Base-by-base conservation (phyloP, 1,140 invertebrate species). In the Trichonephila clavata region DNA sequence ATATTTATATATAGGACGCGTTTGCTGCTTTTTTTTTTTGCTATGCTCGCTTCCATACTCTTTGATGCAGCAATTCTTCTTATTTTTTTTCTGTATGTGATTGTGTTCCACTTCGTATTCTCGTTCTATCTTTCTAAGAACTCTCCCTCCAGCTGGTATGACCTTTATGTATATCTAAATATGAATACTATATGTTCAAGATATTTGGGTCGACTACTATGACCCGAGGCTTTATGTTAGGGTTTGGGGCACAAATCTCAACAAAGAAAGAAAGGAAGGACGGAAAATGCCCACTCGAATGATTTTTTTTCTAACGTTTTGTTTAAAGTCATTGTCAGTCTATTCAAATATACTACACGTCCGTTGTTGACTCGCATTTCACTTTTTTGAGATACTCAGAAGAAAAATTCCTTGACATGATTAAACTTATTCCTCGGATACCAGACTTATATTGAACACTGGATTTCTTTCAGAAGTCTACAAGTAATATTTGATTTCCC, bases 181-280 rank as follows among this genome's bases (percentile, higher is more conserved):
- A 83, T 83, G 81, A 83, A 83, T 83, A 59, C 81, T 83, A 57
- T 83, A 83, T 83, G 81, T 27, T 50, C 81, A 18, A 24, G 8
- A 57, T 57, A 83, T 83, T 83, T 83, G 24, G 81, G 81, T 83
- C 50, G 50, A 50, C 39, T 8, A 83, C 43, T 83, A 21, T 83
- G 81, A 83, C 81, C 81, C 21, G 43, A 24, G 43, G 81, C 20
- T 20, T 83, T 83, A 50, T 83, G 39, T 59, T 83, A n/a, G 14
- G n/a, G 39, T 59, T 59, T 59, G 10, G 21, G 43, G 21, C 81
- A 21, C n/a, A 50, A 57, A 83, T 13, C 3, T n/a, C 5, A 50
- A 14, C 81, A 57, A 50, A 2, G 50, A 83, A 43, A 57, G 50
- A 6, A 21, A 7, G 3, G 20, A 57, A 20, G 27, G 18, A 80